These are phyloP conservation scores for Bujurquina vittata DNA, from an alignment of 2,113 vertebrate species.

Conservation along the genomic window DNA sequence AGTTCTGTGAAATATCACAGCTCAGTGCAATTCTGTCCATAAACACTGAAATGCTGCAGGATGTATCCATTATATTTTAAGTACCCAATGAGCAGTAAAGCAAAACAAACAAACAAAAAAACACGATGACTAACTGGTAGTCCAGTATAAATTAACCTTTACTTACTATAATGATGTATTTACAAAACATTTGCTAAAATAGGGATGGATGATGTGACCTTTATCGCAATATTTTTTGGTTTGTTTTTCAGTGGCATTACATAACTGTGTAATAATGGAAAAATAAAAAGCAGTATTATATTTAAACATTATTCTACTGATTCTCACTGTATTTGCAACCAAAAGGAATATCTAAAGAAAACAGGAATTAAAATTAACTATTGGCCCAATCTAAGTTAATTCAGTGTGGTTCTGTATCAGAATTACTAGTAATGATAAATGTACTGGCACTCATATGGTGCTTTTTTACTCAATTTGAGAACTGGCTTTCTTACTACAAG, in stretches of 20 bases:
- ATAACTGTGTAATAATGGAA: not conserved
- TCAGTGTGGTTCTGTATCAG: not conserved
- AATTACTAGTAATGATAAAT: not conserved
- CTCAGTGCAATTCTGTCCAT: not conserved
- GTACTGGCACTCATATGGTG: not conserved
- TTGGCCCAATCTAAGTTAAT: not conserved
- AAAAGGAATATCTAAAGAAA: not conserved
- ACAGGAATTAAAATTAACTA: not conserved
- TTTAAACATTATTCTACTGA: not conserved
- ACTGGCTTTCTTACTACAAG: not conserved
- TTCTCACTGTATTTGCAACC: not conserved
- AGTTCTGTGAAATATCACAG: not conserved
- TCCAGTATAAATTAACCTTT: conserved; percentile 1
- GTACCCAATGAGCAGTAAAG: not conserved
- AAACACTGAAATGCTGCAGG: not conserved
- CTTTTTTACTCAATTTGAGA: not conserved
- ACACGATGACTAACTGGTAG: not conserved
- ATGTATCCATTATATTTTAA: not conserved
- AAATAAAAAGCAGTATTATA: not conserved
- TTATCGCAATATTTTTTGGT: not conserved
- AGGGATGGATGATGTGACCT: not conserved
- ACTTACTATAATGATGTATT: not conserved
- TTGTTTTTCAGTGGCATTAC: not conserved
- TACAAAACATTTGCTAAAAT: not conserved
- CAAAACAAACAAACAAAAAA: not conserved